These are phyloP conservation scores for Ariolimax columbianus DNA, from an alignment of 2,888 invertebrate species.

Conservation along the genomic window DNA sequence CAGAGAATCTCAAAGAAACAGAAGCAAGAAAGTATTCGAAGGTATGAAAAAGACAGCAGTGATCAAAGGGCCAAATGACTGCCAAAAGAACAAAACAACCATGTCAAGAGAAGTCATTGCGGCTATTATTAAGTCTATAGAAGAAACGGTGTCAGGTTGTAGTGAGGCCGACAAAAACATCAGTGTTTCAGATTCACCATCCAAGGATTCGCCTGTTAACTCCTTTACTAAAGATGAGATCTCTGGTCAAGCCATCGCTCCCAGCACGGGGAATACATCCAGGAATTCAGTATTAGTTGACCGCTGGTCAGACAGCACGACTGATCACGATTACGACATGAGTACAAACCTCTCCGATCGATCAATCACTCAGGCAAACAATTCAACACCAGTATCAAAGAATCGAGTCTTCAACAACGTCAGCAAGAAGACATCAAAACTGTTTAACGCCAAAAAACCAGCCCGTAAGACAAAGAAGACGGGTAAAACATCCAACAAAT, in stretches of 20 bases:
- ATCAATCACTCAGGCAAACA: not conserved
- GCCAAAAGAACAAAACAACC: not conserved
- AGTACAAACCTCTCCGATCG: not conserved
- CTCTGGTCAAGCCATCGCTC: not conserved
- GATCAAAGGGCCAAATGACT: slow-evolving; percentile 4
- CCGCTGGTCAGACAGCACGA: slow-evolving; percentile 21
- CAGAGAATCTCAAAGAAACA: slow-evolving; percentile 32
- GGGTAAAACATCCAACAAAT: not conserved
- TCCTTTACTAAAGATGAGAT: not conserved
- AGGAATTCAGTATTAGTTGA: not conserved
- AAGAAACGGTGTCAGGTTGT: slow-evolving; percentile 39
- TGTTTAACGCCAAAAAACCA: not conserved
- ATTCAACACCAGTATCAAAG: not conserved
- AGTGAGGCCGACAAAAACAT: not conserved
- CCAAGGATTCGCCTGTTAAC: not conserved
- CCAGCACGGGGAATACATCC: not conserved
- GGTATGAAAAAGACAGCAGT: not conserved
- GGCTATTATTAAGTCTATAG: slow-evolving; percentile 86
- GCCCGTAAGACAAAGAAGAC: slow-evolving; percentile 9
- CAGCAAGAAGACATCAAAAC: not conserved
- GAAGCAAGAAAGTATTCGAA: slow-evolving; percentile 7
- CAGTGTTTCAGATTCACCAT: not conserved
- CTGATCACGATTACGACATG: slow-evolving; percentile 10
- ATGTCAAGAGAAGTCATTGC: slow-evolving; percentile 77
- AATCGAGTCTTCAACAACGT: no score